Percentiles rank a stretch among this genome's conserved stretches.
phyloP scores from a whole-genome alignment of 2,113 vertebrate species.

The Trichechus manatus region DNA sequence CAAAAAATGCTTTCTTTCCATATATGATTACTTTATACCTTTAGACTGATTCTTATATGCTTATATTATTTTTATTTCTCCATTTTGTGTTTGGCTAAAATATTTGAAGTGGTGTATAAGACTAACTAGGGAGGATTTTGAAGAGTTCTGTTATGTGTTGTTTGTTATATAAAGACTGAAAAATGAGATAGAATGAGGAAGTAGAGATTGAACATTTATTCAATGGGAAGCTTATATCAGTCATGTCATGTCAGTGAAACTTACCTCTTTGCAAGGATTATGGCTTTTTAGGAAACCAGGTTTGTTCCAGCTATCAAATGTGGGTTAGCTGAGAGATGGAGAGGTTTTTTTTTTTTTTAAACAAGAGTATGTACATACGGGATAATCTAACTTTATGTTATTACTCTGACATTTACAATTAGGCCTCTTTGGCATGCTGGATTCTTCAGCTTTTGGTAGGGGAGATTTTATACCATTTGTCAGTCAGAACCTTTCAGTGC shows the following conservation, averaged over 20 bases:
- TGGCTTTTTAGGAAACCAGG: not conserved
- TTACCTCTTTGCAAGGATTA: not conserved
- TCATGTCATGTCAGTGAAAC: not conserved
- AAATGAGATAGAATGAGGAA: not conserved
- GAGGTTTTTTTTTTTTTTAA: not conserved
- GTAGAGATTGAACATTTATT: not conserved
- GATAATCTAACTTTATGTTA: not conserved
- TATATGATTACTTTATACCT: conserved; percentile 2
- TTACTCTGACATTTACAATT: not conserved
- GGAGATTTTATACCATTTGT: conserved; percentile 14
- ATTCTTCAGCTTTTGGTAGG: conserved; percentile 29
- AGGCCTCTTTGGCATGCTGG: not conserved
- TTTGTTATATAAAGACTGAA: not conserved
- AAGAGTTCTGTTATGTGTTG: not conserved
- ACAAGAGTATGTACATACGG: not conserved
- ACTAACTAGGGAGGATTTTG: not conserved
- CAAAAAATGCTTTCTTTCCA: conserved; percentile 22
- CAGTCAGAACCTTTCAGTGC: not conserved
- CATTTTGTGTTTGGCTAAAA: conserved; percentile 8
- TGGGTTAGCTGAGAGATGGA: not conserved
- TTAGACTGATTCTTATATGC: not conserved
- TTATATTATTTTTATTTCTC: not conserved
- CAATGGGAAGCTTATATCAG: fast-evolving
- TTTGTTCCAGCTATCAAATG: not conserved
- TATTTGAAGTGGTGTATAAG: not conserved